Base-by-base conservation (phyloP, 64 coral and sea anemone species). In the Trachythela sp. region DNA sequence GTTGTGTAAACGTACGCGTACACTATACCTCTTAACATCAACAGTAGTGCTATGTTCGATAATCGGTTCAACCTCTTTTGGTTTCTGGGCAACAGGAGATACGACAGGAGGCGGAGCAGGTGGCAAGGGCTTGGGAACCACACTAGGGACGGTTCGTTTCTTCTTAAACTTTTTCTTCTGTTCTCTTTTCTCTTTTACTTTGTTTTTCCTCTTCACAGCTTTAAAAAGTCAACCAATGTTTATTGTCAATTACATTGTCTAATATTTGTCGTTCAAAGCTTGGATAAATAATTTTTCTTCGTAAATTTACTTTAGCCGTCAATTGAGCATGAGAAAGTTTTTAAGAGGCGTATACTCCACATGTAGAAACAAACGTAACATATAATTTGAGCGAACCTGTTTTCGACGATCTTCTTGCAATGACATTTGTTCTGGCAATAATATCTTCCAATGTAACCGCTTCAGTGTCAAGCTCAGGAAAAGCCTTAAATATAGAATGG, bases 391-490 rank as follows among this genome's bases (percentile, higher is more conserved):
- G 86, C 87, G 17, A 45, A 98, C 95, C 85, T 33, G 96, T 89
- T 87, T 93, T 99, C 10, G 84, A 83, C 26, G 88, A 22, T 87
- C 90, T 92, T 85, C 91, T 99, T 35, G 87, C 70, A 5, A 93
- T 88, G 48, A 86, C 89, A 83, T 95, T 99, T 39, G 93, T 99
- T 83, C 96, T 91, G 36, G 85, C 40, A 36, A 99, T 85, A 54
- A 99, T 87, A 27, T 99, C 96, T 86, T 94, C 90, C 37, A 99
- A 40, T 27, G 93, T 85, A 34, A 92, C 95, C 48, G 92, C 91
- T 58, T 89, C 92, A 58, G 91, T 99, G 48, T 99, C 96, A 27
- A 99, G 84, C 72, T 99, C 96, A 83, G 96, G 96, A 49, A 92
- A 91, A 87, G 92, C 92, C 96, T 99, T 26, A 22, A 76, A 80